Evolutionary conservation across 2,888 invertebrate genomes (phyloP).

Genomic region (Ceraclea dissimilis): DNA sequence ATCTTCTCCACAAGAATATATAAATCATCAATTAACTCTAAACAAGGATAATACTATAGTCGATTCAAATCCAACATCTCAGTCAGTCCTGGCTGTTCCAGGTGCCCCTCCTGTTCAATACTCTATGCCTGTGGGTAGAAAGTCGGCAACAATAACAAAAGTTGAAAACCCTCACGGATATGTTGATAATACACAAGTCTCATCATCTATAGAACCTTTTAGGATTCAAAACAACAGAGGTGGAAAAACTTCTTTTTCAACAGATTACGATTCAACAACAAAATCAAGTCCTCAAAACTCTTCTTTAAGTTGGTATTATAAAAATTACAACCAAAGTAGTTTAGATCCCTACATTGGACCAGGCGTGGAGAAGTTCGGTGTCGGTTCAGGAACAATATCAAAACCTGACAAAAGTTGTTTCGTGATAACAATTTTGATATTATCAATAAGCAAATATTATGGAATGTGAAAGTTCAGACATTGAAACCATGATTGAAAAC

Average conservation of each 20-base stretch:
- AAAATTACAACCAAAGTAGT: constrained; percentile 67
- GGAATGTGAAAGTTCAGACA: background rate
- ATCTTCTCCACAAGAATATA: constrained; percentile 11
- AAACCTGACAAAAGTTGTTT: constrained; percentile 19
- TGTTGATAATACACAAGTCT: constrained; percentile 16
- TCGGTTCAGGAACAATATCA: constrained; percentile 4
- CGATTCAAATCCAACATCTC: constrained; percentile 27
- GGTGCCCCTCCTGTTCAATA: constrained; percentile 45
- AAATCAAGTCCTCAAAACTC: constrained; percentile 43
- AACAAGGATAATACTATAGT: constrained; percentile 18
- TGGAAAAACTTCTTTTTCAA: constrained; percentile 41
- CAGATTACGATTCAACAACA: constrained; percentile 37
- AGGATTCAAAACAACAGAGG: constrained; percentile 38
- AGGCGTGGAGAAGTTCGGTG: constrained; percentile 30
- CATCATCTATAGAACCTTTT: constrained; percentile 20
- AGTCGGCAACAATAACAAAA: constrained; percentile 44
- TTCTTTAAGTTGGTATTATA: constrained; percentile 77
- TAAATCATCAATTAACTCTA: constrained; percentile 12
- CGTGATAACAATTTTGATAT: background rate
- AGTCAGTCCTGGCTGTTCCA: constrained; percentile 57
- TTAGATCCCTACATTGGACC: constrained; percentile 45
- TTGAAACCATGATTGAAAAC: background rate
- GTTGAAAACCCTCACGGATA: constrained; percentile 35
- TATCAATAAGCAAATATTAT: background rate
- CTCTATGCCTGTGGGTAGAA: constrained; percentile 28